Evolutionary conservation across 2,113 vertebrate species (phyloP).

Genomic region (Indicator indicator): DNA sequence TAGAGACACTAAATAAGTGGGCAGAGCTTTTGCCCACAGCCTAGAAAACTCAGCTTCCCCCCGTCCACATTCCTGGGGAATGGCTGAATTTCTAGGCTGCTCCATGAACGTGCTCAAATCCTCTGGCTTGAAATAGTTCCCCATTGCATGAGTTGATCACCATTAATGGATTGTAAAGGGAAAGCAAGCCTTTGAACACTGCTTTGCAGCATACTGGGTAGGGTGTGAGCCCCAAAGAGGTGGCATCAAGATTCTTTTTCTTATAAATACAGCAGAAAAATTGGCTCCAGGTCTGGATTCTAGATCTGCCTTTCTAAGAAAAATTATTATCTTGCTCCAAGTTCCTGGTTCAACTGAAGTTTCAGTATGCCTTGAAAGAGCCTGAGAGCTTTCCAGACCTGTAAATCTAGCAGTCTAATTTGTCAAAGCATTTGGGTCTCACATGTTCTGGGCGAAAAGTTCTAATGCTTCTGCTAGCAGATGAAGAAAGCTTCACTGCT

Average conservation of each 20-base stretch:
- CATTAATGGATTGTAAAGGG: not conserved
- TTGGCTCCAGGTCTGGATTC: not conserved
- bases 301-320: not conserved
- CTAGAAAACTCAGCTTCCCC: not conserved
- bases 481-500: not conserved
- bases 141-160: not conserved
- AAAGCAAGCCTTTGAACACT: fast-evolving
- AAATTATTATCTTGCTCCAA: not conserved
- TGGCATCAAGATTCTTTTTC: not conserved
- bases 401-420: not conserved
- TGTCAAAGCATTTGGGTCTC: not conserved
- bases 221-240: not conserved
- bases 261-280: not conserved
- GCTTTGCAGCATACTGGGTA: not conserved
- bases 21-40: not conserved
- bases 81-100: not conserved
- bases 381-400: not conserved
- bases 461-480: not conserved
- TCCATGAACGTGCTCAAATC: not conserved
- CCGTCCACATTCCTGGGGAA: not conserved
- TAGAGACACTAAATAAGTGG: not conserved
- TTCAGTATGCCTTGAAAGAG: not conserved
- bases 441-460: not conserved
- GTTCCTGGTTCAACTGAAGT: not conserved
- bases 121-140: not conserved